These are phyloP conservation scores for Lingula anatina DNA, from an alignment of 2,888 invertebrate species.

Conservation along the genomic window DNA sequence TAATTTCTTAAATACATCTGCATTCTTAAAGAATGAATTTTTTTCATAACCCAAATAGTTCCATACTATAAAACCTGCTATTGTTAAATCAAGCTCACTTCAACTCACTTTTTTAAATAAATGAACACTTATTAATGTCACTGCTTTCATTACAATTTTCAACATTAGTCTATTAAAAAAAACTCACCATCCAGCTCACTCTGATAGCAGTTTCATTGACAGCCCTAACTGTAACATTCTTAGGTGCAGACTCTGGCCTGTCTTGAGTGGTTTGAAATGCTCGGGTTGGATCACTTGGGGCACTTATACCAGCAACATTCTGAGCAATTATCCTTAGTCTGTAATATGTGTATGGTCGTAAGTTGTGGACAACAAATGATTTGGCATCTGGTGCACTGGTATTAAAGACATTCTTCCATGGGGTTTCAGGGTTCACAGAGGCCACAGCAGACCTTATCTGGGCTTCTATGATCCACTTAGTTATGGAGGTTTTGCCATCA, in stretches of 20 bases:
- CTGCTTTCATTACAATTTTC: too few species aligned
- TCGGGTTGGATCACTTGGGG: constrained; percentile 77
- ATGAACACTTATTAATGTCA: too few species aligned
- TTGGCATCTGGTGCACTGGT: constrained; percentile 69
- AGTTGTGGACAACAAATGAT: constrained; percentile 65
- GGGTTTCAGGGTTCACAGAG: constrained; percentile 38
- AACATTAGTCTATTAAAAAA: too few species aligned
- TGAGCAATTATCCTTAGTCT: constrained; percentile 81
- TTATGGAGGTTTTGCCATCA: constrained; percentile 96
- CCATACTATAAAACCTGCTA: too few species aligned
- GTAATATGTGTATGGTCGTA: constrained; percentile 85
- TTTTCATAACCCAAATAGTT: too few species aligned
- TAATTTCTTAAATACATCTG: too few species aligned
- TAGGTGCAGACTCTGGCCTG: constrained; percentile 86
- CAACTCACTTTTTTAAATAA: too few species aligned
- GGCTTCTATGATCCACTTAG: constrained; percentile 78
- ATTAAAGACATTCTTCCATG: constrained; percentile 84
- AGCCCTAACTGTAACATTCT: constrained; percentile 91
- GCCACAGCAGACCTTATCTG: constrained; percentile 57
- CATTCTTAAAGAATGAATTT: too few species aligned
- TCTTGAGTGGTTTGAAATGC: constrained; percentile 96
- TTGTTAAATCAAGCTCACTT: too few species aligned
- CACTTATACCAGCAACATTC: constrained; percentile 89
- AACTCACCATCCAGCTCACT: constrained; percentile 85
- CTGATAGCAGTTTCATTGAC: constrained; percentile 89